Base-by-base conservation (phyloP, 1,140 invertebrate genomes). In the Aricia agestis region DNA sequence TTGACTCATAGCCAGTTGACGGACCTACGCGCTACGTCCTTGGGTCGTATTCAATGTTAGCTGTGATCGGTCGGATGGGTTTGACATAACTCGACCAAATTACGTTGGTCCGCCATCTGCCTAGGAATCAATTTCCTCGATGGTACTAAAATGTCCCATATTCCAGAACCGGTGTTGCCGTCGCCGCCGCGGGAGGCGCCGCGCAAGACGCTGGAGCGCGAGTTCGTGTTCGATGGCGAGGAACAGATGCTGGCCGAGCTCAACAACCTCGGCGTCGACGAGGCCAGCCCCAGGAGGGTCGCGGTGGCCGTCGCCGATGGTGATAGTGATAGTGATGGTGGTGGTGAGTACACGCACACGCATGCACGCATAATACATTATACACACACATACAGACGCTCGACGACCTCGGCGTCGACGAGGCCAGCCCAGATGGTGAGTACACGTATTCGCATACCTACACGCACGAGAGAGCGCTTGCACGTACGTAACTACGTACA, bases 141-240 rank as follows among this genome's bases (percentile, higher is more conserved):
- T n/a, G n/a, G n/a, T 19, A n/a, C 11, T 13, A 52, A 52, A 15
- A 4, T 52, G 6, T 52, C 6, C 6, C 6, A 2, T 36, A 52
- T 66, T 72, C 7, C 71, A 78, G 78, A 59, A 9, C n/a, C 57
- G 0, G 74, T 69, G 10, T 58, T 78, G 0, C 80, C 82, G 1
- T 78, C 75, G 0, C 72, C 73, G 0, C 76, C 76, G 0, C 45
- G n/a, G 2, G 71, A 58, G 1, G 42, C 45, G 11, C 74, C 76
- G 0, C 71, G 68, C 1, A 78, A 81, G 57, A 72, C 59, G 2
- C 69, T 73, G 0, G 83, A 84, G 61, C 68, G 79, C 0, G 86
- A 90, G 0, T 90, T 85, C 71, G 74, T 89, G 6, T 91, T 89
- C 65, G 87, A 89, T 65, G 86, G 87, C 2, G 87, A 91, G 42